Percentiles rank a stretch among this genome's conserved stretches.
Evolutionary conservation across 1,140 invertebrate genomes (phyloP).

Genomic region (Pogonognathellus flavescens): DNA sequence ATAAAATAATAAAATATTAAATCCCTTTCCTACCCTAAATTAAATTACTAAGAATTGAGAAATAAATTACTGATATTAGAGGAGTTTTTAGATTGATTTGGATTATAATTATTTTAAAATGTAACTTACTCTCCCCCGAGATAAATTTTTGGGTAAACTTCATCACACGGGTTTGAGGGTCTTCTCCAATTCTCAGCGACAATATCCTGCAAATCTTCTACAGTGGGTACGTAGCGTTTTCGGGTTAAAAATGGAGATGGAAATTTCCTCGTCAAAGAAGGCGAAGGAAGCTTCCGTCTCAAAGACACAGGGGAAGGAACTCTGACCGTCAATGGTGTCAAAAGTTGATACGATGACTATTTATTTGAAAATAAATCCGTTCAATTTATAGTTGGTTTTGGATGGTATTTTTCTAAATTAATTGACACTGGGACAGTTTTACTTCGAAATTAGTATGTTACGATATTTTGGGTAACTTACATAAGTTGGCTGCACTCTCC

Average conservation of each 20-base stretch:
- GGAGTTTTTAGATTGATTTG: too few relatives aligned
- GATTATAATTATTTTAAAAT: too few relatives aligned
- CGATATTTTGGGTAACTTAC: neutral
- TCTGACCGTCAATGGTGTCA: too few relatives aligned
- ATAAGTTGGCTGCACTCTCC: neutral
- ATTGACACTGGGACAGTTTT: too few relatives aligned
- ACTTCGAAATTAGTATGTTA: too few relatives aligned
- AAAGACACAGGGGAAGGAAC: neutral
- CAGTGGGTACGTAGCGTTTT: constrained; percentile 32
- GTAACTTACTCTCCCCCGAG: constrained; percentile 72
- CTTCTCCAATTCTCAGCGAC: constrained; percentile 53
- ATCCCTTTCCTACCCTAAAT: too few relatives aligned
- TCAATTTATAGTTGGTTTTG: too few relatives aligned
- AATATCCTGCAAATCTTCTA: constrained; percentile 56
- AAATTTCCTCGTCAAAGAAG: neutral
- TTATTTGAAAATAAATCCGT: too few relatives aligned
- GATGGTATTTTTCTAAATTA: too few relatives aligned
- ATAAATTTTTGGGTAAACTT: constrained; percentile 72
- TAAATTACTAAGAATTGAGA: too few relatives aligned
- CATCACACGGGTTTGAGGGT: constrained; percentile 68
- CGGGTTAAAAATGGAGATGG: neutral
- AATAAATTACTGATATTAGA: too few relatives aligned
- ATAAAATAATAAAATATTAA: too few relatives aligned
- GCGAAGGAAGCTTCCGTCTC: neutral
- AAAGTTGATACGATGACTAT: neutral